Evolutionary conservation across 2,113 vertebrate genomes (phyloP), one percentile per base, ranked within the genome.

Genomic region (Melanotaenia duboulayi): DNA sequence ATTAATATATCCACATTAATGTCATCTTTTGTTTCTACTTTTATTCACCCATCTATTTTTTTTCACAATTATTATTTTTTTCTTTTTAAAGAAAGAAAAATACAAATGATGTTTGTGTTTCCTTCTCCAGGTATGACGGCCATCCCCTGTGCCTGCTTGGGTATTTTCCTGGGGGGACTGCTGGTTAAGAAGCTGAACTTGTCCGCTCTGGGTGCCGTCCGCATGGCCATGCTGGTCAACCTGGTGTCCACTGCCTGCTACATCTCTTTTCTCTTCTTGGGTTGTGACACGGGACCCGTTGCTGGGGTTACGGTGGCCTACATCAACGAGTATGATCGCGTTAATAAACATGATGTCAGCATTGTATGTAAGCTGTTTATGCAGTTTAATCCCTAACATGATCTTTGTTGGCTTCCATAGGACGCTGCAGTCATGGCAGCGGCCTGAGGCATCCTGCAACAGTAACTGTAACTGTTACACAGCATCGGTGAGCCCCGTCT

Each of bases 61-160:
- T 35, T 35, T 35, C 7, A 9, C 32, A 9, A n/a, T 35, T 8
- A 8, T 35, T 35, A 35, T 7, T 35, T 35, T 35, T 7, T 35
- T 35, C 7, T 8, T 9, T 35, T 5, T 35, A 8, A 42, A 42
- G 4, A 42, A 14, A 42, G 39, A 42, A 42, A 42, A 48, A 8
- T 19, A 48, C 19, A 1, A 2, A 48, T 3, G 13, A 0, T 19
- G 11, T 16, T 20, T 52, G 24, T 81, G 11, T 65, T 22, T 62
- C 1, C 17, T 51, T 79, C 44, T 17, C 3, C 78, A 94, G 93
- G 93, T n/a, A 91, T 94, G 89, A 93, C 93, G 0, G 93, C 93
- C 50, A 94, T 94, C 76, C 93, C 93, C 28, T 94, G 93, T 74
- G 93, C 93, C 63, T 94, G 93, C 65, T 88, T 94, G 75, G 93